These are phyloP conservation scores for Orius insidiosus DNA, from an alignment of 1,140 invertebrate genomes.

Conservation along the genomic window DNA sequence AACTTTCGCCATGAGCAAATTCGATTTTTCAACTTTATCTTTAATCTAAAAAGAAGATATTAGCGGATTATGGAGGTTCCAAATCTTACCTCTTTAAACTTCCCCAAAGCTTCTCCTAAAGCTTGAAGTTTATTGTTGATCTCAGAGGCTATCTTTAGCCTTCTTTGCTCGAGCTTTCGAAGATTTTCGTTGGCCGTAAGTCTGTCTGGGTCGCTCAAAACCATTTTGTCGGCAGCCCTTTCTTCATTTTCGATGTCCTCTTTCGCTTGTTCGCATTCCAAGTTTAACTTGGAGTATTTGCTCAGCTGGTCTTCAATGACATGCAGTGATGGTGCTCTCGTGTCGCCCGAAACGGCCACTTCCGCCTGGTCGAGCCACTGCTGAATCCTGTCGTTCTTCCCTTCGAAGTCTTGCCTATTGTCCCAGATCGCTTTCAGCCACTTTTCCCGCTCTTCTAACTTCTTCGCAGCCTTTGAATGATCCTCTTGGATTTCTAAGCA, in stretches of 20 bases:
- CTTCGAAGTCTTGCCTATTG: slow-evolving; percentile 61
- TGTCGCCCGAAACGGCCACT: slow-evolving; percentile 59
- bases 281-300: slow-evolving; percentile 63
- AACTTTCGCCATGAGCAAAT: slow-evolving; percentile 60
- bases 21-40: slow-evolving; percentile 54
- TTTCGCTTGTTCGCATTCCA: slow-evolving; percentile 51
- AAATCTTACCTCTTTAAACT: slow-evolving; percentile 45
- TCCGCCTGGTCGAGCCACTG: slow-evolving; percentile 78
- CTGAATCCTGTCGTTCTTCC: slow-evolving; percentile 56
- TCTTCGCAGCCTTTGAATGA: slow-evolving; percentile 12
- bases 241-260: slow-evolving; percentile 52
- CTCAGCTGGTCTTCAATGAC: slow-evolving; percentile 67
- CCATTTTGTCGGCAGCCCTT: slow-evolving; percentile 62
- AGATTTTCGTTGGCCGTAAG: slow-evolving; percentile 60
- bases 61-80: neutral
- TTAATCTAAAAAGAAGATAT: slow-evolving; percentile 27
- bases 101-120: slow-evolving; percentile 54
- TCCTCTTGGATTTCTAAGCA: slow-evolving; percentile 13
- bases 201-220: slow-evolving; percentile 69
- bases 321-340: slow-evolving; percentile 56
- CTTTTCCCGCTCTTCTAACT: slow-evolving; percentile 11
- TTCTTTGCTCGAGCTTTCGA: slow-evolving; percentile 56
- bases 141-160: slow-evolving; percentile 47
- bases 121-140: slow-evolving; percentile 56
- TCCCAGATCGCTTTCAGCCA: slow-evolving; percentile 48